A percentile compares a stretch with the other conserved stretches of the same genome.
Evolutionary conservation across 1,140 invertebrate genomes (phyloP).

Genomic region (Cylas formicarius): DNA sequence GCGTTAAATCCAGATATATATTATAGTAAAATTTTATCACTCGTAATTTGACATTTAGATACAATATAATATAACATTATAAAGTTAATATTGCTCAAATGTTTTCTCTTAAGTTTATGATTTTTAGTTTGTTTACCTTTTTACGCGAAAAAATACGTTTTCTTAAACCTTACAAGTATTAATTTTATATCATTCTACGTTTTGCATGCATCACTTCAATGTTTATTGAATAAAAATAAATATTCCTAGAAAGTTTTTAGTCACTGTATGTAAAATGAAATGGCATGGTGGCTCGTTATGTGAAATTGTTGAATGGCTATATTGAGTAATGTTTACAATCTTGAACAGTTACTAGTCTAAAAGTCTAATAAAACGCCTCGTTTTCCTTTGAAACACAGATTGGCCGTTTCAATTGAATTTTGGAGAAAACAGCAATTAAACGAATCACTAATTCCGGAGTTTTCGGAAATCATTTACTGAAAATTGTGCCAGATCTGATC

Average conservation of each 20-base stretch:
- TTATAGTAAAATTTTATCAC: constrained; percentile 38
- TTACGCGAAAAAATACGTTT: constrained; percentile 16
- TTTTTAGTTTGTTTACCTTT: constrained; percentile 3
- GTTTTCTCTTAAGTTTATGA: constrained; percentile 8
- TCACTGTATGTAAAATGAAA: constrained; percentile 3
- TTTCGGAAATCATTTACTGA: too few relatives aligned
- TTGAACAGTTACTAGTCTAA: constrained; percentile 7
- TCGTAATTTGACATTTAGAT: constrained; percentile 42
- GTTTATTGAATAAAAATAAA: constrained; percentile 28
- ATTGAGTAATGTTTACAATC: not conserved
- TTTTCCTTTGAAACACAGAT: too few relatives aligned
- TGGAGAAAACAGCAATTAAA: too few relatives aligned
- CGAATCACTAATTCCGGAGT: too few relatives aligned
- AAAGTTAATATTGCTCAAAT: constrained; percentile 41
- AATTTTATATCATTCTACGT: constrained; percentile 11
- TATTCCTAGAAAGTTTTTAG: constrained; percentile 18
- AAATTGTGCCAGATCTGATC: too few relatives aligned
- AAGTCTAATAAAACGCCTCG: too few relatives aligned
- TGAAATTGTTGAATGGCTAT: too few relatives aligned
- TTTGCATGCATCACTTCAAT: constrained; percentile 21
- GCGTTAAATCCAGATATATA: too few relatives aligned
- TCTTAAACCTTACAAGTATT: constrained; percentile 4
- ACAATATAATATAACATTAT: constrained; percentile 32
- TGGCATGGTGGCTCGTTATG: not conserved
- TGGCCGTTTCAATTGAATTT: too few relatives aligned